Evolutionary conservation across 2,113 vertebrate genomes (phyloP), one percentile per base, ranked within the genome.

Genomic region (Sebastes schlegelii): DNA sequence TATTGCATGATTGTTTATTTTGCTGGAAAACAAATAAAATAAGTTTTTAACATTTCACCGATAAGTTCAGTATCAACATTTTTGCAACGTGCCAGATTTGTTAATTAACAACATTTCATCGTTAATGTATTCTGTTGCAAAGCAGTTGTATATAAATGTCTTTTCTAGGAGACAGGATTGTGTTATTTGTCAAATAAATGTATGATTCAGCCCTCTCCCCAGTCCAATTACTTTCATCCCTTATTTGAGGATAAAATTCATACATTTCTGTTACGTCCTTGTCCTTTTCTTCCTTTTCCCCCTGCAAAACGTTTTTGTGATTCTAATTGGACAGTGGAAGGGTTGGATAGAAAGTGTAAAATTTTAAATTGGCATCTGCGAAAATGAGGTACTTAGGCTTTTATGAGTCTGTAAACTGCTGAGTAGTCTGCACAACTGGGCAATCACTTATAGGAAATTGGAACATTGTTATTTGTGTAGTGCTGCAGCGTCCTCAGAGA

Each of bases 381-480:
- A 70, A 77, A 74, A 69, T 63, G 0, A 43, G 34, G 16, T 62
- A 13, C 34, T 80, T 19, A 19, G 1, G 13, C 12, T 55, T 77
- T 76, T 80, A 83, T 61, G 51, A 80, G 65, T 9, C 34, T 62
- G 21, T 66, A 71, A 74, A 63, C 23, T 23, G 55, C 23, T 49
- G 73, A 79, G 40, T 16, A 55, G 54, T 75, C 74, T 60, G 62
- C 72, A 0, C 46, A 69, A 71, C 21, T 34, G 52, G 26, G 45
- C 26, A 74, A 66, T 87, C 57, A 69, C 70, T 76, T 60, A 17
- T 12, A 81, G 67, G 4, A 81, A 76, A 78, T 34, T 26, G 49
- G 26, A 76, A 64, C 5, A 46, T 13, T 76, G 52, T 74, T 77
- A 52, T 82, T 66, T 77, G 14, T 49, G 65, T 45, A 13, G 4